Percentiles rank a stretch among this genome's conserved stretches.
Conservation (phyloP, 2,113 vertebrate species). For the Rhombomys opimus region DNA sequence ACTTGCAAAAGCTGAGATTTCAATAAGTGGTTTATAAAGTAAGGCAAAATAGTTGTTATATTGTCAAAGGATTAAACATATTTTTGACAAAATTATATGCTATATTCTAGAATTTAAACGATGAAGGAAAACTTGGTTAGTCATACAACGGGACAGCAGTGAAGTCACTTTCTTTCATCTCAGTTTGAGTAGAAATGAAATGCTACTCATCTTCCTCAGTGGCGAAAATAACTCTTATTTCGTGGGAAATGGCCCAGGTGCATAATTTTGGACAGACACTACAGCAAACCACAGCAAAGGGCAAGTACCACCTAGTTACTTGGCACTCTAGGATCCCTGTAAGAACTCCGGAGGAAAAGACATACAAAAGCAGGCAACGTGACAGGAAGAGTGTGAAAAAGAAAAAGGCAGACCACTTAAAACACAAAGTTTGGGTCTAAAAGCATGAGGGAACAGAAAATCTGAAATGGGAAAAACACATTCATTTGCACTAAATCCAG, state of each 20-base stretch:
- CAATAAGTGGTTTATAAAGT: slow-evolving; percentile 2
- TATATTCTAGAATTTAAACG: background rate
- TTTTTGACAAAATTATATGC: slow-evolving; percentile 42
- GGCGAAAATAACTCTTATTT: slow-evolving; percentile 27
- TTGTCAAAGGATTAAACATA: slow-evolving; percentile 55
- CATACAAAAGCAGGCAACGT: background rate
- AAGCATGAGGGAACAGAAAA: slow-evolving; percentile 19
- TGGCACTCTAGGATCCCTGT: background rate
- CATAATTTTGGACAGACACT: slow-evolving; percentile 12
- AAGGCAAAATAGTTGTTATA: background rate
- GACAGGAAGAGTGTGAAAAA: background rate
- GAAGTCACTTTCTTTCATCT: background rate
- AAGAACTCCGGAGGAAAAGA: background rate
- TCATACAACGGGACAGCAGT: background rate
- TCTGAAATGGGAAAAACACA: slow-evolving; percentile 11
- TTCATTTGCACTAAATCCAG: slow-evolving; percentile 44
- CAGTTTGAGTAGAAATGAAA: slow-evolving; percentile 10
- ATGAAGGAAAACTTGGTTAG: slow-evolving; percentile 4
- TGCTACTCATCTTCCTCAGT: background rate
- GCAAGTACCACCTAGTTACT: background rate
- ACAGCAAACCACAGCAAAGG: slow-evolving; percentile 24
- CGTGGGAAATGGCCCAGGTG: background rate
- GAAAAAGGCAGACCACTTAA: background rate
- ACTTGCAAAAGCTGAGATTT: slow-evolving; percentile 8
- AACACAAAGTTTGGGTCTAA: slow-evolving; percentile 24